Percentiles rank a stretch among this genome's conserved stretches.
Evolutionary conservation across 2,888 invertebrate species (phyloP).

Genomic region (Elysia crispata): DNA sequence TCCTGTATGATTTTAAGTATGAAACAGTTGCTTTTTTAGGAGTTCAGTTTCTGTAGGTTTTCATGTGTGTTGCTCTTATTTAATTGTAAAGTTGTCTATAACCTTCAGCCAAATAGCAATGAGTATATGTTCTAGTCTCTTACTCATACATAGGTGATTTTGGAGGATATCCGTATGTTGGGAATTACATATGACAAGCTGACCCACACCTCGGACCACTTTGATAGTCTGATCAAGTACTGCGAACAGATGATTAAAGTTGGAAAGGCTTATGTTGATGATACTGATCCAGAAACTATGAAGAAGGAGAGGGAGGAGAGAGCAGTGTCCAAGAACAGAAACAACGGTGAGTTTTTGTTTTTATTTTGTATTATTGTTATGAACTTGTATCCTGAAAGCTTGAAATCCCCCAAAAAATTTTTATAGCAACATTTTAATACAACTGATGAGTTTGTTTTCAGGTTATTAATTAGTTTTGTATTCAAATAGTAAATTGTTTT

Average conservation of each 20-base stretch:
- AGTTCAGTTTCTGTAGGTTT: too few relatives aligned
- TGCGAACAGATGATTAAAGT: conserved; percentile 92
- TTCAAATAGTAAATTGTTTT: too few relatives aligned
- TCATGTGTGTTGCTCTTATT: too few relatives aligned
- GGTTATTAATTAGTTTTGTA: not conserved
- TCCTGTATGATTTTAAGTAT: too few relatives aligned
- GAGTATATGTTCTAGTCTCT: too few relatives aligned
- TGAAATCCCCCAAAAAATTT: too few relatives aligned
- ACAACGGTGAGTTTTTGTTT: conserved; percentile 84
- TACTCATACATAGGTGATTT: conserved; percentile 82
- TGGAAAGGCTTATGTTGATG: conserved; percentile 96
- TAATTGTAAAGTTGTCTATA: too few relatives aligned
- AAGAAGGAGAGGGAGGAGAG: conserved; percentile 94
- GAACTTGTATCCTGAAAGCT: not conserved
- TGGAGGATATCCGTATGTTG: conserved; percentile 93
- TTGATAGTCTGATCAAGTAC: conserved; percentile 91
- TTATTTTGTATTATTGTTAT: not conserved
- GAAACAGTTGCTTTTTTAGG: too few relatives aligned
- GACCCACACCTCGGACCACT: conserved; percentile 97
- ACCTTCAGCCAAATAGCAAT: too few relatives aligned
- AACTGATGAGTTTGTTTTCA: too few relatives aligned
- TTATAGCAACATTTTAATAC: too few relatives aligned
- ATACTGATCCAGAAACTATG: conserved; percentile 96
- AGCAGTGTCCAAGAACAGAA: conserved; percentile 89
- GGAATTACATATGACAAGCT: conserved; percentile 94